Percentiles rank a stretch among this genome's conserved stretches.
These are phyloP conservation scores for Condylura cristata DNA, from an alignment of 2,113 vertebrate species.

Conservation along the genomic window DNA sequence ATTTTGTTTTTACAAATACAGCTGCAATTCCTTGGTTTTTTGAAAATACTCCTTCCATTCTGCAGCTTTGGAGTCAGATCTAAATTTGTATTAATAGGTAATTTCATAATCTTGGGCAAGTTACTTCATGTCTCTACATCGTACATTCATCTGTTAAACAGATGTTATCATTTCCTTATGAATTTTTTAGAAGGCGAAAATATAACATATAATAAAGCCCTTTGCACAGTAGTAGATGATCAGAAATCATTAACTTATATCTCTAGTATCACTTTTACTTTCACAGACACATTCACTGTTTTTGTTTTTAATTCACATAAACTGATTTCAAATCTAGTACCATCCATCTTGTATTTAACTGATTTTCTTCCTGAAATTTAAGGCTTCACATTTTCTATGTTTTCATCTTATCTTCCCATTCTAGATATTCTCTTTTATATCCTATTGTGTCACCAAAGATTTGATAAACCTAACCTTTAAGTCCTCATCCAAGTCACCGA, in stretches of 20 bases:
- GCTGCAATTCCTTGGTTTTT: neutral
- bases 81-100: neutral
- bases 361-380: conserved; percentile 16
- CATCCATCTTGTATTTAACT: neutral
- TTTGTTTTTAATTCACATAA: neutral
- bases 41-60: neutral
- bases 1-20: neutral
- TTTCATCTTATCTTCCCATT: neutral
- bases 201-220: neutral
- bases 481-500: neutral
- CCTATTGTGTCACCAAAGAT: neutral
- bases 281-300: neutral
- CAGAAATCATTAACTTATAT: neutral
- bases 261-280: neutral
- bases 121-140: neutral
- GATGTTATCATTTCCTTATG: neutral
- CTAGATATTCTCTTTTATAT: neutral
- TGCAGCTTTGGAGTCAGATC: neutral
- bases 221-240: neutral
- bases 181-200: neutral
- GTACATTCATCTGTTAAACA: neutral
- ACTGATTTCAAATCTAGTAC: neutral
- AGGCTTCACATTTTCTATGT: neutral
- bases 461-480: neutral
- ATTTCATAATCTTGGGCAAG: neutral